Percentiles rank a stretch among this genome's conserved stretches.
Conservation (phyloP, 2,797 vertebrate genomes). For the Rachycentron canadum region DNA sequence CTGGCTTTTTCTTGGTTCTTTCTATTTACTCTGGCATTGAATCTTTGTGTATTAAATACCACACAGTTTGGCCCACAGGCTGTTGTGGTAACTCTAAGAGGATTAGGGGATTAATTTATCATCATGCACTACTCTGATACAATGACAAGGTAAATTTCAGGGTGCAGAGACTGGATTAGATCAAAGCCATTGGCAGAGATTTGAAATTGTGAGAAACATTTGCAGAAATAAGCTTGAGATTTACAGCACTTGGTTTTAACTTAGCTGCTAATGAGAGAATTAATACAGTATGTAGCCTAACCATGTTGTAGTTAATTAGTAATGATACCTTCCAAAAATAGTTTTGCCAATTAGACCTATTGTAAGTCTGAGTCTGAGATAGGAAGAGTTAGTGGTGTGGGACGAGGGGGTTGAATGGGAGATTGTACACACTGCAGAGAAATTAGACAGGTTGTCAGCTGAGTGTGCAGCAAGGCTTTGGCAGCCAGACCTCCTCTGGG, state of each 20-base stretch:
- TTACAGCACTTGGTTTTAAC: not conserved
- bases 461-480: slow-evolving; percentile 58
- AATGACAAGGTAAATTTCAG: not conserved
- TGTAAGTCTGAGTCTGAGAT: slow-evolving; percentile 17
- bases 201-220: not conserved
- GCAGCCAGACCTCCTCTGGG: slow-evolving; percentile 55
- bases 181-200: not conserved
- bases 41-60: slow-evolving; percentile 16
- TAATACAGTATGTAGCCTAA: not conserved
- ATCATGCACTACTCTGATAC: not conserved
- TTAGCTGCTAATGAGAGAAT: slow-evolving; percentile 6
- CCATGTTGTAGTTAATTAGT: not conserved
- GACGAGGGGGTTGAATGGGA: slow-evolving; percentile 13
- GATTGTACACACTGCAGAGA: slow-evolving; percentile 58
- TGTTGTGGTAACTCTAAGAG: slow-evolving; percentile 3
- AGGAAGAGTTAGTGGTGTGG: slow-evolving; percentile 32
- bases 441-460: slow-evolving; percentile 72
- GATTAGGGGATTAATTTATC: slow-evolving; percentile 13
- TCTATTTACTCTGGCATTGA: slow-evolving; percentile 14
- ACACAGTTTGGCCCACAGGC: not conserved
- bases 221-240: not conserved
- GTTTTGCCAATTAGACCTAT: slow-evolving; percentile 8
- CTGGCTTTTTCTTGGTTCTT: slow-evolving; percentile 29
- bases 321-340: no score
- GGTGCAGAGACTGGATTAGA: not conserved